Evolutionary conservation across 2,888 invertebrate species (phyloP).

Genomic region (Cheilosia soror): DNA sequence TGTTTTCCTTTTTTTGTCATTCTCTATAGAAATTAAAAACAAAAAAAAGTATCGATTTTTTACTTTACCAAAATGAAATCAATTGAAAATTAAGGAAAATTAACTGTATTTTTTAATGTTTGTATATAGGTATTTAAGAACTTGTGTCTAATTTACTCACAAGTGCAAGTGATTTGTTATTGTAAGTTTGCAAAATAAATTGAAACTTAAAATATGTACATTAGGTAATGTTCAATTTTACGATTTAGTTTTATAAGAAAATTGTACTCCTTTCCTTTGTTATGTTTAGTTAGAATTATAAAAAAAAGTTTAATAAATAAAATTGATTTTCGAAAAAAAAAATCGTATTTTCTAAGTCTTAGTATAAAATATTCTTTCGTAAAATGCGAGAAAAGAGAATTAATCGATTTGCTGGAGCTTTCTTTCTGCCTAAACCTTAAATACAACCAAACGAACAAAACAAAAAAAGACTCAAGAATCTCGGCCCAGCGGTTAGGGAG

Average conservation of each 20-base stretch:
- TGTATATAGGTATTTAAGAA: slow-evolving; percentile 33
- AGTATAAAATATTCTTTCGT: too few species aligned
- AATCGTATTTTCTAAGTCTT: too few species aligned
- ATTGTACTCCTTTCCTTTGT: slow-evolving; percentile 26
- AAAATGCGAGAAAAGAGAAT: too few species aligned
- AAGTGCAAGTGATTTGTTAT: slow-evolving; percentile 64
- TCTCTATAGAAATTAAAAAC: slow-evolving; percentile 6
- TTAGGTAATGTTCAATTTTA: slow-evolving; percentile 13
- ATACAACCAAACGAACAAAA: too few species aligned
- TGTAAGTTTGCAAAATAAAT: slow-evolving; percentile 37
- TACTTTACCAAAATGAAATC: slow-evolving; percentile 24
- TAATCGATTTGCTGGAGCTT: too few species aligned
- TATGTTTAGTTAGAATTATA: slow-evolving; percentile 31
- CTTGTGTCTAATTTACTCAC: slow-evolving; percentile 49
- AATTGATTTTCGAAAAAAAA: slow-evolving; percentile 25
- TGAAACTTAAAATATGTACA: background rate
- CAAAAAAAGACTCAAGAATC: too few species aligned
- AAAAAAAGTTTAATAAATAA: slow-evolving; percentile 23
- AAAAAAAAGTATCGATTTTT: slow-evolving; percentile 4
- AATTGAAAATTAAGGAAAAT: background rate
- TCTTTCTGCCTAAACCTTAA: too few species aligned
- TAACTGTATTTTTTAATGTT: slow-evolving; percentile 15
- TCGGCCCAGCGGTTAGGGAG: too few species aligned
- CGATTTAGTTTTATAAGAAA: slow-evolving; percentile 19
- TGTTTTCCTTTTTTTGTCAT: slow-evolving; percentile 8